phyloP scores from a whole-genome alignment of 2,888 invertebrate species.

The Pomacea canaliculata region DNA sequence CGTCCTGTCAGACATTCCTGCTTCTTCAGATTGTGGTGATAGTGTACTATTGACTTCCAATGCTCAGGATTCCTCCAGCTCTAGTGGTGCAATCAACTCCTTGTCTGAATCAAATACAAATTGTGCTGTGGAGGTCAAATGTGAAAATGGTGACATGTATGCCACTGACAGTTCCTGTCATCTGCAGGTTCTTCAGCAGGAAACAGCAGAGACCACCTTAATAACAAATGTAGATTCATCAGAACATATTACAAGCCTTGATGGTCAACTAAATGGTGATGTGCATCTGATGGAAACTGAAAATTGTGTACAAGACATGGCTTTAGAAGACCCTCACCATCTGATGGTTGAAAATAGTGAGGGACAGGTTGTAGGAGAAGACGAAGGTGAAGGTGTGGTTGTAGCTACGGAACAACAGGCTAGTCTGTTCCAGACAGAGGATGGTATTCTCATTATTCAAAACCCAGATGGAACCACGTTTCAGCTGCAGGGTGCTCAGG shows the following conservation, averaged over 20 bases:
- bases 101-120: not conserved
- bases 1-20: not conserved
- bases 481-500: conserved; percentile 62
- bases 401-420: conserved; percentile 38
- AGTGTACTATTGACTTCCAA: conserved; percentile 1
- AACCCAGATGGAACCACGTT: conserved; percentile 64
- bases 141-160: not conserved
- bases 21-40: not conserved
- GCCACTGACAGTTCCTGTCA: not conserved
- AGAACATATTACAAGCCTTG: not conserved
- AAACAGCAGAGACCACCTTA: not conserved
- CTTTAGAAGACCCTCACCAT: conserved; percentile 8
- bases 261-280: not conserved
- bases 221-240: not conserved
- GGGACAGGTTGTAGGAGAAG: conserved; percentile 12
- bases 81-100: not conserved
- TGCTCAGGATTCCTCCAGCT: not conserved
- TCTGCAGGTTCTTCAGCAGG: not conserved
- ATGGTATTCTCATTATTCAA: conserved; percentile 63
- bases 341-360: conserved; percentile 1
- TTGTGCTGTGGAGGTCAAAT: not conserved
- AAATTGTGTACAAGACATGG: conserved; percentile 9
- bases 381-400: conserved; percentile 26
- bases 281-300: not conserved
- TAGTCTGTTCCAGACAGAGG: conserved; percentile 61